These are phyloP conservation scores for Eubasilissa regina DNA, from an alignment of 1,140 invertebrate genomes.

Conservation along the genomic window DNA sequence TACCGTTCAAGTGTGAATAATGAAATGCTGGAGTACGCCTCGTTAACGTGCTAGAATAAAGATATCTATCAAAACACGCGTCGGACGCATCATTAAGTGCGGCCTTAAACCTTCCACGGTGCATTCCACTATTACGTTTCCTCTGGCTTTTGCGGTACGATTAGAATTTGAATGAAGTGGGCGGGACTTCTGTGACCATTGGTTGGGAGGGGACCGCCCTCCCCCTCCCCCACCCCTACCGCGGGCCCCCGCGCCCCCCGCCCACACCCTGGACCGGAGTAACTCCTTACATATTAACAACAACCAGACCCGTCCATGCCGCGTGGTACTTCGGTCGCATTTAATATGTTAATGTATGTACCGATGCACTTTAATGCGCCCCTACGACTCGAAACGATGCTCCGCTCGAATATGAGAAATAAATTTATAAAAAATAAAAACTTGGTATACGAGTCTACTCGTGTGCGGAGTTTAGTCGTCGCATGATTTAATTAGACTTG, in stretches of 20 bases:
- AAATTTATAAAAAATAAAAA: no score
- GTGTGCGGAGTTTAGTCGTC: no score
- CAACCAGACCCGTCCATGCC: slow-evolving; percentile 28
- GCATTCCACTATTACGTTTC: slow-evolving; percentile 9
- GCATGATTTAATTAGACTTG: no score
- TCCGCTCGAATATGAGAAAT: not conserved
- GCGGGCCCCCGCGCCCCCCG: no score
- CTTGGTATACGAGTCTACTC: no score
- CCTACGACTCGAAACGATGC: slow-evolving; percentile 1
- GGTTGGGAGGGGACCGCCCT: slow-evolving; percentile 50
- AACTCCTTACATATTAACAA: slow-evolving; percentile 12
- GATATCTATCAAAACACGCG: slow-evolving; percentile 13
- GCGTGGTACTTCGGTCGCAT: slow-evolving; percentile 44
- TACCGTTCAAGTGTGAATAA: slow-evolving; percentile 17
- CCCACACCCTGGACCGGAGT: slow-evolving; percentile 6
- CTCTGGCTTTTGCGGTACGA: not conserved
- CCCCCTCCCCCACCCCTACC: slow-evolving; percentile 14
- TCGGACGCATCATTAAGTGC: slow-evolving; percentile 15
- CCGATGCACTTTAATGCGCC: slow-evolving; percentile 35
- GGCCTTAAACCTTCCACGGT: slow-evolving; percentile 17
- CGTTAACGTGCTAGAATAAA: slow-evolving; percentile 24
- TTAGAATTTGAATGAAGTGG: slow-evolving; percentile 52
- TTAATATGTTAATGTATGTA: slow-evolving; percentile 55
- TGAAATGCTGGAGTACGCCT: slow-evolving; percentile 13
- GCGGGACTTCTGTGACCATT: slow-evolving; percentile 58